Evolutionary conservation across 2,797 vertebrate genomes (phyloP).

Genomic region (Mastacembelus armatus): DNA sequence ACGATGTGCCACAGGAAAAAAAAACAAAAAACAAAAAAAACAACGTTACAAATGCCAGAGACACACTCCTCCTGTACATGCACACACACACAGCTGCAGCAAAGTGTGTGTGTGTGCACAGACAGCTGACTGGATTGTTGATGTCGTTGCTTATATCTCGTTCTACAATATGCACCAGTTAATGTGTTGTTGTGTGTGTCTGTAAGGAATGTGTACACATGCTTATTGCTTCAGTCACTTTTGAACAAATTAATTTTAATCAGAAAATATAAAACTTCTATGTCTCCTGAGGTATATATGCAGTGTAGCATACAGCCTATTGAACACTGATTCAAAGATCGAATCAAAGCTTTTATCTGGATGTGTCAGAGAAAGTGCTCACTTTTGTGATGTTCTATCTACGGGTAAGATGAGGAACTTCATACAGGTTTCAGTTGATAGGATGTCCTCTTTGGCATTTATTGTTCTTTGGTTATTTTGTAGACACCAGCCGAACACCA

Average conservation of each 20-base stretch:
- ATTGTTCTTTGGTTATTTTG: too few species aligned
- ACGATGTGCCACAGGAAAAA: slow-evolving; percentile 40
- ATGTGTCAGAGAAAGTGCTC: too few species aligned
- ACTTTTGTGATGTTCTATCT: too few species aligned
- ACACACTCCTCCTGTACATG: slow-evolving; percentile 16
- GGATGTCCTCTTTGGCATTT: too few species aligned
- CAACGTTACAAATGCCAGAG: slow-evolving; percentile 30
- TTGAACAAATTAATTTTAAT: slow-evolving; percentile 32
- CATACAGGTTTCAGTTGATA: too few species aligned
- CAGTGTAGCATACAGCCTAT: too few species aligned
- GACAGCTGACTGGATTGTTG: slow-evolving; percentile 37
- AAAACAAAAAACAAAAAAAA: slow-evolving; percentile 19
- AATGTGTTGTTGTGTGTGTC: slow-evolving; percentile 24
- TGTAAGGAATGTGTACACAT: slow-evolving; percentile 6
- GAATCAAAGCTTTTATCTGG: too few species aligned
- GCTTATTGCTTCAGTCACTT: background rate
- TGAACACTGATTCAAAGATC: too few species aligned
- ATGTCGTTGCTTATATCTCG: slow-evolving; percentile 51
- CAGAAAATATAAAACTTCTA: too few species aligned
- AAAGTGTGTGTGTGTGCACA: slow-evolving; percentile 36
- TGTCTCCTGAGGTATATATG: too few species aligned
- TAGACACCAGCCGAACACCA: too few species aligned
- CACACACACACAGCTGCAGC: slow-evolving; percentile 8
- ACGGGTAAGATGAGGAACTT: too few species aligned
- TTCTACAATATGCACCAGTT: slow-evolving; percentile 29